Evolutionary conservation across 2,888 invertebrate species (phyloP).

Genomic region (Hydraecia micacea): DNA sequence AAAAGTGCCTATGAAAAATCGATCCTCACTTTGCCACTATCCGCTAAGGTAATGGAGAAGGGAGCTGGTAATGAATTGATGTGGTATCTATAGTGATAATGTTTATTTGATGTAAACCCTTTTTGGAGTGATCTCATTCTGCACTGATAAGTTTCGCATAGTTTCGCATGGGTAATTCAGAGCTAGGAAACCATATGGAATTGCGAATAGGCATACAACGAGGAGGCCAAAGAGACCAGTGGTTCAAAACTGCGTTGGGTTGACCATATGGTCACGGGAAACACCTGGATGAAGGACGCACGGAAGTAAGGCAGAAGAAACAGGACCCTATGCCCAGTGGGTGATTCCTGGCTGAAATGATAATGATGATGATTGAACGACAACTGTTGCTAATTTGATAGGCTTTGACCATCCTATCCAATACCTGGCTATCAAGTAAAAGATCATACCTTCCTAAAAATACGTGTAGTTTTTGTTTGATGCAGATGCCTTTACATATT

Average conservation of each 20-base stretch:
- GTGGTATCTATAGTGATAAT: constrained; percentile 25
- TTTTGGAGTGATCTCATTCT: neutral
- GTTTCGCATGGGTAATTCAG: neutral
- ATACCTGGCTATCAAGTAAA: no score
- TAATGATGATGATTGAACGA: neutral
- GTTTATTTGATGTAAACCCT: neutral
- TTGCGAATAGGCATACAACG: no score
- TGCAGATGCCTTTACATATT: neutral
- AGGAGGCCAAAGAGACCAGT: neutral
- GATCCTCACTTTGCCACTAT: constrained; percentile 66
- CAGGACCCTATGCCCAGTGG: neutral
- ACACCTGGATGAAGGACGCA: neutral
- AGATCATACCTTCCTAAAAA: neutral
- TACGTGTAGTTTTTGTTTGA: no score
- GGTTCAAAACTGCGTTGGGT: neutral
- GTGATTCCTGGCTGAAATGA: neutral
- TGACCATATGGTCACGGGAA: neutral
- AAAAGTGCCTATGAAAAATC: constrained; percentile 64
- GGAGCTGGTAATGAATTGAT: constrained; percentile 39
- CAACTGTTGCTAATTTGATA: no score
- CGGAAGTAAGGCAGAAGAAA: neutral
- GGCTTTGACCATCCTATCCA: no score
- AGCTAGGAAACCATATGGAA: neutral
- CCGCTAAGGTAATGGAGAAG: constrained; percentile 37
- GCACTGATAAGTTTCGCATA: neutral